Conservation (phyloP, 2,797 vertebrate genomes). For the Acipenser oxyrinchus region DNA sequence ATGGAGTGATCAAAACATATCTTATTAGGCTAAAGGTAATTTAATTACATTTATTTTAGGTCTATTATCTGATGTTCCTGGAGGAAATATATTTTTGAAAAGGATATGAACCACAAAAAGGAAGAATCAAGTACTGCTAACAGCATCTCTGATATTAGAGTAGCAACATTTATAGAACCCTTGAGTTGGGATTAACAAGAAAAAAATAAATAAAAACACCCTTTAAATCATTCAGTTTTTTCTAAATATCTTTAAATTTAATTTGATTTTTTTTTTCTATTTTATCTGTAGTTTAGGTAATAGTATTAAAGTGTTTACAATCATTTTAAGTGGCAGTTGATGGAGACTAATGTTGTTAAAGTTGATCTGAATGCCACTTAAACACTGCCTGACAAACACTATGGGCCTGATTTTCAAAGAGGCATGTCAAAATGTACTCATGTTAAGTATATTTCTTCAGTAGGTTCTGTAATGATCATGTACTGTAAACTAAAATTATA, state of each 20-base stretch:
- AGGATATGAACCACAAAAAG: constrained; percentile 82
- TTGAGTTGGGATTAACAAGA: constrained; percentile 27
- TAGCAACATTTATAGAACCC: constrained; percentile 60
- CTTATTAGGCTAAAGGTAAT: not conserved
- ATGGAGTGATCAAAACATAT: too few species aligned
- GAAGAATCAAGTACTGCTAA: constrained; percentile 70
- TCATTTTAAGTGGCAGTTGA: too few species aligned
- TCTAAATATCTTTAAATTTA: too few species aligned
- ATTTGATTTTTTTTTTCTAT: too few species aligned
- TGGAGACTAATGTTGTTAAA: too few species aligned
- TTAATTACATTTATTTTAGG: not conserved
- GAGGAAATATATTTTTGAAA: constrained; percentile 31
- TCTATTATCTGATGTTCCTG: not conserved
- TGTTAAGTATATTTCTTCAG: not conserved
- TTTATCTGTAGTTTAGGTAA: too few species aligned
- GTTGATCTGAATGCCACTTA: too few species aligned
- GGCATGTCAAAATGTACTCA: too few species aligned
- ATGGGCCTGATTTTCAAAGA: not conserved
- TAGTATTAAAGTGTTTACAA: too few species aligned
- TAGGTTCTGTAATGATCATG: too few species aligned
- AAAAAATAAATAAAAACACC: constrained; percentile 19
- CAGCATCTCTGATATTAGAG: constrained; percentile 59
- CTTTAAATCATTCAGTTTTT: not conserved
- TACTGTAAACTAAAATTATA: too few species aligned
- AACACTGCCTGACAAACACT: not conserved